These are phyloP conservation scores for Aphelenchoides fujianensis DNA, from an alignment of 1,140 invertebrate species.

Conservation along the genomic window DNA sequence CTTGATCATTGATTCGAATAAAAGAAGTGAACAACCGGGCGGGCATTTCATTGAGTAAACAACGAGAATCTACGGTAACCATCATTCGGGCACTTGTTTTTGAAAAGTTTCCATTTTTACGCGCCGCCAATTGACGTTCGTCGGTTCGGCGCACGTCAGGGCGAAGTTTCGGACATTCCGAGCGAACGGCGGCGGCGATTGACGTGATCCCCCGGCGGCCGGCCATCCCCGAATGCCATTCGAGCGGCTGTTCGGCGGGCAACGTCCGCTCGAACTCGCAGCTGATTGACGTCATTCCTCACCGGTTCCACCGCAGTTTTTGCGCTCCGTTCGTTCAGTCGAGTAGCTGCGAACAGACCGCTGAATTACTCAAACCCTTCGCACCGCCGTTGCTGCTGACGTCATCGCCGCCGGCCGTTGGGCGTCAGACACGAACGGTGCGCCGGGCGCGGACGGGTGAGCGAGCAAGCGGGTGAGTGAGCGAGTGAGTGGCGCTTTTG, in stretches of 20 bases:
- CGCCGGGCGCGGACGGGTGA: too few species aligned
- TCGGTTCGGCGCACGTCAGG: not conserved
- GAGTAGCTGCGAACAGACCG: not conserved
- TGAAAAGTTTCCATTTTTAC: not conserved
- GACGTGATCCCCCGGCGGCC: not conserved
- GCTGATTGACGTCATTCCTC: not conserved
- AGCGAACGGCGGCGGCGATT: not conserved
- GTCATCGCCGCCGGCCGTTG: not conserved
- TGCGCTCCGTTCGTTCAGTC: not conserved
- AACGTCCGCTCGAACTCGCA: not conserved
- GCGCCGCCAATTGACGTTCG: too few species aligned
- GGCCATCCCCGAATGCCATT: not conserved
- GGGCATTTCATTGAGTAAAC: too few species aligned
- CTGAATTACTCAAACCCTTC: not conserved
- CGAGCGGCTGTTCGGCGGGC: not conserved
- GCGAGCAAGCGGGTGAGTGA: too few species aligned
- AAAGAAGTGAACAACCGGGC: too few species aligned
- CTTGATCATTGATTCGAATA: too few species aligned
- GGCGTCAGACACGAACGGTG: too few species aligned
- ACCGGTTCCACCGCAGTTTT: not conserved
- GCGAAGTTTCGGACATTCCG: not conserved
- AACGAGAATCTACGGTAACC: not conserved
- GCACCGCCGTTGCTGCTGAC: too few species aligned
- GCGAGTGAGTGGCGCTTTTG: too few species aligned
- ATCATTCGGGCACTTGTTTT: not conserved